Base-by-base conservation (phyloP, 2,113 vertebrate genomes). In the Bubo blakistoni region DNA sequence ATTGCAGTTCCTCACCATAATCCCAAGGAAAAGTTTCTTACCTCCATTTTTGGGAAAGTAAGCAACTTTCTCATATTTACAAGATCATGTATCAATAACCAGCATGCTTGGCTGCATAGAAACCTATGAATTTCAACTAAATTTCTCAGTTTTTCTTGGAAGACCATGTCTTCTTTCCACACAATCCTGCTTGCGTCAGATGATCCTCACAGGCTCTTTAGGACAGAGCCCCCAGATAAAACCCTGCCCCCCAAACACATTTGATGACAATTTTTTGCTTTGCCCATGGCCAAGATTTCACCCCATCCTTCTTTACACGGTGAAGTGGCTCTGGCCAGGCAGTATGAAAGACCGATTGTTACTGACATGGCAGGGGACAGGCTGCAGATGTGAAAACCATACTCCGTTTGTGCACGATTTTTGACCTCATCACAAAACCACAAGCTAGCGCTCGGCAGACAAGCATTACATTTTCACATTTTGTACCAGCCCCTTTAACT, bases 351-450 rank as follows among this genome's bases (percentile, higher is more conserved):
- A 46, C 81, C 6, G 4, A 91, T 92, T 94, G 89, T 96, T 92
- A 63, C 11, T 66, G 81, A 46, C 63, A 72, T n/a, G 73, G 83
- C 0, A 0, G 59, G 36, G 62, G 54, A 87, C 52, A 76, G 83
- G 49, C 91, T 9, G 8, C 3, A 11, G 57, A 85, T 94, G 30
- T 66, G 78, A 92, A 91, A 92, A 95, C 74, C 81, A 91, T 85
- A 54, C 34, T 57, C 62, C 1, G 0, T 70, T 93, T 92, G 89
- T 94, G 66, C 82, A 88, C 0, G 0, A 30, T 82, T 90, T 91
- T 72, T 95, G 94, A 96, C 92, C 91, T 95, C 74, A 86, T 91
- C 89, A 40, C 57, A 91, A 96, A 96, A 87, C 89, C 86, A 82
- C 84, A 95, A 82, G 70, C 92, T 94, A 65, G 49, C 92, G 83